Base-by-base conservation (phyloP, 1,140 invertebrate species). In the Fopius arisanus region DNA sequence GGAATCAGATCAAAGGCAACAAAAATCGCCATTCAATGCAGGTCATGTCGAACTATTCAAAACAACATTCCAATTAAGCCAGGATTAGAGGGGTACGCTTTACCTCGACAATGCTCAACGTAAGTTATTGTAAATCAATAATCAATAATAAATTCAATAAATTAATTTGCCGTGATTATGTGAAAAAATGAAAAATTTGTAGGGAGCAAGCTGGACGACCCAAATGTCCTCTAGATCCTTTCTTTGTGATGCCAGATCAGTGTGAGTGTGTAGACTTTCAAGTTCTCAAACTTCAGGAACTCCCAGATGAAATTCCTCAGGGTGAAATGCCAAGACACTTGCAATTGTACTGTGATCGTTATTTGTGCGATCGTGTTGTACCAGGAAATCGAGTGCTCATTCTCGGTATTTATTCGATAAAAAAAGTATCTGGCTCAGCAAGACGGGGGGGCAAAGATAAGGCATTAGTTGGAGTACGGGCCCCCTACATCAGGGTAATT, bases 291-390 rank as follows among this genome's bases (percentile, higher is more conserved):
- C 86, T 99, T 10, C 98, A 99, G 92, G 98, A 99, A 88, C 88
- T 96, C 7, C 97, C 97, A 4, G 98, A 99, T 86, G 94, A 94
- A 76, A 96, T 99, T 73, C 98, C 98, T 0, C 97, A 99, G 83
- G 98, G 98, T 69, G 98, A 99, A 90, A 96, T 99, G 91, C 98
- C 98, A 0, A 90, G 98, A 6, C 98, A 99, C 88, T 88, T 99
- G 70, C 94, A 97, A 76, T 89, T 99, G 0, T 99, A 97, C 86
- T 96, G 95, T 82, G 98, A 99, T 84, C 91, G 97, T 80, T 96
- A 97, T 84, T 88, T 99, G 10, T 98, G 97, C 85, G 98, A 99
- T 84, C 91, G 92, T 83, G 94, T 98, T 40, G 97, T 99, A 0
- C 98, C 98, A 43, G 98, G 98, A 1, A 99, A 99, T 83, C 90